Base-by-base conservation (phyloP, 2,113 vertebrate species). In the Lepus europaeus region DNA sequence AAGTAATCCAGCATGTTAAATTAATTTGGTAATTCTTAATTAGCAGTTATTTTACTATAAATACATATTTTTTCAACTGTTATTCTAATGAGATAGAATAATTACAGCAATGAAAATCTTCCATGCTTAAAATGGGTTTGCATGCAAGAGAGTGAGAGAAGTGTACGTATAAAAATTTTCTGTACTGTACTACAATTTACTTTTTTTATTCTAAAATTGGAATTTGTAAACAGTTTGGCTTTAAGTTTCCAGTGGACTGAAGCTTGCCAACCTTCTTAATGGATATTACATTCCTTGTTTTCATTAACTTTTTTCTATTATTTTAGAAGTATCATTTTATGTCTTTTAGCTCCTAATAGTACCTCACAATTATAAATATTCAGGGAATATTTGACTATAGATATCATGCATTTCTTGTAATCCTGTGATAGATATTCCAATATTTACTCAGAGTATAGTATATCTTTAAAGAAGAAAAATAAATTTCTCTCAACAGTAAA, bases 11-110 rank as follows among this genome's bases (percentile, higher is more conserved):
- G 2, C 23, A 82, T 29, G 56, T 92, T 77, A 91, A 39, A 29
- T 83, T 96, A 84, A 70, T 70, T 76, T 70, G 85, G 19, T 94
- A 22, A 68, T 56, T 76, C 87, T 77, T 90, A 73, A 88, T 49
- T 91, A 84, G 29, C 53, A 91, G 45, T 8, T 45, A 83, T 59
- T 76, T 63, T 83, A 79, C 59, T 87, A 72, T 72, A 74, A 14
- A 85, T 56, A 61, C 16, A 78, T 76, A 70, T 80, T 93, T 74
- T 77, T 90, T 95, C 22, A 87, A 3, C 27, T 64, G 8, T 87
- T 93, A 87, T 20, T 87, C 6, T 92, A 72, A 31, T 74, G 11
- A 87, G 81, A 51, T 93, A 90, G 33, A 70, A 77, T 80, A 85
- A 81, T 80, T 90, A 31, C 6, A 87, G 72, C 61, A 81, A 61